phyloP scores from a whole-genome alignment of 1,140 invertebrate species.

The Drosophila grimshawi region DNA sequence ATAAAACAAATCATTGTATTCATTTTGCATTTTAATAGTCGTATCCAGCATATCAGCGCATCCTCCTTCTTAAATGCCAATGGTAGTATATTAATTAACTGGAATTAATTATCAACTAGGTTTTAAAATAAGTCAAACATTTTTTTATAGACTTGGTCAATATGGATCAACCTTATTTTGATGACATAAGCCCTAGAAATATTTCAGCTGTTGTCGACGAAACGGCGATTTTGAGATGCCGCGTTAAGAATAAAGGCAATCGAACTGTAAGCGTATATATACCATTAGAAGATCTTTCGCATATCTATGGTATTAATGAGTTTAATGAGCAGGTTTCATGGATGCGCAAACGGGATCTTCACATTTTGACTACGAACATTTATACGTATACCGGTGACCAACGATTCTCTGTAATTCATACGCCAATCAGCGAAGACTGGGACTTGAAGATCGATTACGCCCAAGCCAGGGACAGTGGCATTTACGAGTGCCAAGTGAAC shows the following conservation, averaged over 20 bases:
- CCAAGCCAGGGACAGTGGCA: constrained; percentile 92
- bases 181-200: constrained; percentile 92
- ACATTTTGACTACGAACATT: constrained; percentile 94
- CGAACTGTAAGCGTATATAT: constrained; percentile 88
- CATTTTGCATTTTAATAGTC: constrained; percentile 68
- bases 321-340: constrained; percentile 89
- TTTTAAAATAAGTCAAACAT: not conserved
- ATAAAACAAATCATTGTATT: constrained; percentile 59
- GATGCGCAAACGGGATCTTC: constrained; percentile 95
- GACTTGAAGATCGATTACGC: constrained; percentile 95
- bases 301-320: not conserved
- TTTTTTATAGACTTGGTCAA: constrained; percentile 48
- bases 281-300: not conserved
- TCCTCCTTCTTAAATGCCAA: constrained; percentile 60
- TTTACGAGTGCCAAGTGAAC: constrained; percentile 94
- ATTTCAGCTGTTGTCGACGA: constrained; percentile 93
- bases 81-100: constrained; percentile 37
- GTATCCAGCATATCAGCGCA: constrained; percentile 65
- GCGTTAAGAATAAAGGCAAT: constrained; percentile 94
- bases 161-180: constrained; percentile 91
- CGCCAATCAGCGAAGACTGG: constrained; percentile 95
- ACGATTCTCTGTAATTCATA: constrained; percentile 93
- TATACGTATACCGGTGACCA: constrained; percentile 95
- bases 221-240: constrained; percentile 91
- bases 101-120: no score